These are phyloP conservation scores for Rhinopomastus cyanomelas DNA, from an alignment of 2,113 vertebrate genomes.

Conservation along the genomic window DNA sequence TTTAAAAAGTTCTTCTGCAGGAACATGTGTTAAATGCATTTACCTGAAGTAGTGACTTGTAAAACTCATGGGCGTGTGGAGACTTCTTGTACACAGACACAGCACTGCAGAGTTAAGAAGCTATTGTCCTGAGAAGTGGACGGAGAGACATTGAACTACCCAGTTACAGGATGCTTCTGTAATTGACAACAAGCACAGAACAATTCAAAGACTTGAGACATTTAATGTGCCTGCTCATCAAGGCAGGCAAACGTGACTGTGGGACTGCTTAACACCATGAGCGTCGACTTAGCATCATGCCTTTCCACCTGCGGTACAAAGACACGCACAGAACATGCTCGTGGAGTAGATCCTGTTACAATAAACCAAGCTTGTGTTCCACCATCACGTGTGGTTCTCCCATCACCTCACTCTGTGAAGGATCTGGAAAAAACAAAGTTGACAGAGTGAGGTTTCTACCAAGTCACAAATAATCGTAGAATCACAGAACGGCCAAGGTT, in stretches of 20 bases:
- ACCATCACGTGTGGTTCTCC: constrained; percentile 95
- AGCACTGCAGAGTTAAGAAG: constrained; percentile 35
- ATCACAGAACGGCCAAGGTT: too few species aligned
- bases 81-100: constrained; percentile 14
- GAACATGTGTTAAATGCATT: constrained; percentile 29
- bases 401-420: constrained; percentile 89
- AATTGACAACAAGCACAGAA: constrained; percentile 63
- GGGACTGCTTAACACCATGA: constrained; percentile 30
- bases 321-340: constrained; percentile 20
- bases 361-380: constrained; percentile 88
- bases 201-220: constrained; percentile 48
- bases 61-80: constrained; percentile 3
- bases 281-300: constrained; percentile 51
- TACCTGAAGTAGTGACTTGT: constrained; percentile 28
- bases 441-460: neutral
- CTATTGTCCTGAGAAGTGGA: constrained; percentile 56
- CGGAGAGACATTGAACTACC: constrained; percentile 24
- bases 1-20: constrained; percentile 26
- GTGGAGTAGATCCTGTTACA: constrained; percentile 69
- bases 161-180: constrained; percentile 50
- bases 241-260: constrained; percentile 44
- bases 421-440: constrained; percentile 78
- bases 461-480: neutral
- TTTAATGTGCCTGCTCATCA: constrained; percentile 68
- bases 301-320: constrained; percentile 38